Percentiles rank a stretch among this genome's conserved stretches.
phyloP scores from a whole-genome alignment of 2,113 vertebrate genomes.

The Muntiacus reevesi region DNA sequence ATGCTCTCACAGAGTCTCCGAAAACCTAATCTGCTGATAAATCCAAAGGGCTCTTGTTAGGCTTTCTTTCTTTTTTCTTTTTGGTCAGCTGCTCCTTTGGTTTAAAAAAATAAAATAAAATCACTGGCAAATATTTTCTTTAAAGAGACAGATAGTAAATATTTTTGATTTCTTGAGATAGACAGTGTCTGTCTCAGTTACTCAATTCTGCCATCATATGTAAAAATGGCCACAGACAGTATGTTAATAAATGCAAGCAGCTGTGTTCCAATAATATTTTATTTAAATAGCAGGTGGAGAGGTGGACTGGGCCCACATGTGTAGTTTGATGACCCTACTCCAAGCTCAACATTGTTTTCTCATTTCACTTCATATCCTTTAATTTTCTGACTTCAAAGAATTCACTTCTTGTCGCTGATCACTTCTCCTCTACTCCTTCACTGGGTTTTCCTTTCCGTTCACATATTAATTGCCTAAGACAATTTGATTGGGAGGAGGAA shows the following conservation, averaged over 20 bases:
- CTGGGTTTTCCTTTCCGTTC: background rate
- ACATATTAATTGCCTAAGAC: background rate
- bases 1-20: background rate
- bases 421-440: background rate
- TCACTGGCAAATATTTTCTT: background rate
- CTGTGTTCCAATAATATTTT: background rate
- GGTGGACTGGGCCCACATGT: background rate
- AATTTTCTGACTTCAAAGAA: background rate
- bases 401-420: background rate
- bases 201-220: background rate
- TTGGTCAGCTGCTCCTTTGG: background rate
- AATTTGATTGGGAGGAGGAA: background rate
- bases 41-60: background rate
- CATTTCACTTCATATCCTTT: background rate
- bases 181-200: background rate
- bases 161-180: background rate
- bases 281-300: background rate
- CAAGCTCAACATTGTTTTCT: background rate
- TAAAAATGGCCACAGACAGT: background rate
- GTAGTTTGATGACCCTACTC: background rate
- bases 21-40: background rate
- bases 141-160: background rate
- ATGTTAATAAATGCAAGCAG: background rate
- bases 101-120: background rate
- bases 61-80: background rate